Conservation (phyloP, 2,113 vertebrate species). For the Sisor rabdophorus region DNA sequence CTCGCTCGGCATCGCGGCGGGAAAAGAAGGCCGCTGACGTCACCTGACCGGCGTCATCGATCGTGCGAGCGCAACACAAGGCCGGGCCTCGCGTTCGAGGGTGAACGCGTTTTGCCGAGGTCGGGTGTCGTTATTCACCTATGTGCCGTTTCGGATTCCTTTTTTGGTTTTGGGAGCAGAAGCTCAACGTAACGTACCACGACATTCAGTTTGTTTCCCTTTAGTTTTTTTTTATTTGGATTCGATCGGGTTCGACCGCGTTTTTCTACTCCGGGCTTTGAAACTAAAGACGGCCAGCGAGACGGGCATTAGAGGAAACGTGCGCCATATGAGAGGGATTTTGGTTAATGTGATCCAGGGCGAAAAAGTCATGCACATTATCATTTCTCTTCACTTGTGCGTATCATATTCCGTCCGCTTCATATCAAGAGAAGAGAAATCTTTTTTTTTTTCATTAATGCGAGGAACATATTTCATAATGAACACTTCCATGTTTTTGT, state of each 20-base stretch:
- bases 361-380: constrained; percentile 28
- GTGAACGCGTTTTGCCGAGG: constrained; percentile 39
- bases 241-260: too few relatives aligned
- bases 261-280: too few relatives aligned
- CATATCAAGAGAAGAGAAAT: too few relatives aligned
- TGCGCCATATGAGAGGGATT: constrained; percentile 34
- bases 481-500: too few relatives aligned
- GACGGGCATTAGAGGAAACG: constrained; percentile 33
- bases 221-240: too few relatives aligned
- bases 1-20: constrained; percentile 27
- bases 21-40: constrained; percentile 39
- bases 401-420: too few relatives aligned
- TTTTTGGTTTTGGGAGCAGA: constrained; percentile 20
- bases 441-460: too few relatives aligned
- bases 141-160: constrained; percentile 40
- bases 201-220: too few relatives aligned
- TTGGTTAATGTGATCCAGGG: constrained; percentile 30
- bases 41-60: constrained; percentile 41
- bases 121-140: too few relatives aligned
- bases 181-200: constrained; percentile 35
- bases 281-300: constrained; percentile 33
- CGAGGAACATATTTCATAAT: too few relatives aligned
- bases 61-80: constrained; percentile 36
- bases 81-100: constrained; percentile 40
- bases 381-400: constrained; percentile 45